Conservation (phyloP, 2,888 invertebrate species). For the Nomada lathburiana region DNA sequence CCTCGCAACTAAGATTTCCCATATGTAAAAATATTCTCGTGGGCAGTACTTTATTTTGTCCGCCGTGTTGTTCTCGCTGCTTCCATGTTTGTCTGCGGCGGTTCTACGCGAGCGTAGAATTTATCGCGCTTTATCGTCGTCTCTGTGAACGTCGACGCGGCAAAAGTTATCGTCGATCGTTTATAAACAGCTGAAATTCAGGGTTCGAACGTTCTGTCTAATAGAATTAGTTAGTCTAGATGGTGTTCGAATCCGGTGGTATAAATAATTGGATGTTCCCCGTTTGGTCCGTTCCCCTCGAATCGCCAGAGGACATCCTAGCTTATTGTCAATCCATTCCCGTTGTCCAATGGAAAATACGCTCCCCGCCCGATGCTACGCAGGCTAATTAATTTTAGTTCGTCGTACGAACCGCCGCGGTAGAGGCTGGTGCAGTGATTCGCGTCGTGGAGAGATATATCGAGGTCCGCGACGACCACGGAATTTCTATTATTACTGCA, state of each 20-base stretch:
- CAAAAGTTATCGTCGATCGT: not conserved
- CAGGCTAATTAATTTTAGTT: constrained; percentile 16
- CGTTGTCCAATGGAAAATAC: not conserved
- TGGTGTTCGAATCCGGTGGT: too few species aligned
- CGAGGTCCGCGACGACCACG: not conserved
- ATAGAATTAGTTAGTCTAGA: too few species aligned
- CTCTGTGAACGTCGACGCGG: not conserved
- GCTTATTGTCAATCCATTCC: not conserved
- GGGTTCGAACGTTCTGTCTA: too few species aligned
- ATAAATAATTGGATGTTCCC: too few species aligned
- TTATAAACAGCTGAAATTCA: too few species aligned
- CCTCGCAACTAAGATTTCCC: not conserved
- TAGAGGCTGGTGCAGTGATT: not conserved
- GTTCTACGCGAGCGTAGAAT: not conserved
- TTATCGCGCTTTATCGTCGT: not conserved
- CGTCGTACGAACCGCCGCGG: not conserved
- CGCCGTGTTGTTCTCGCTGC: not conserved
- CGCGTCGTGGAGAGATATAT: constrained; percentile 2
- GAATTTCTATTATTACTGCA: constrained; percentile 28
- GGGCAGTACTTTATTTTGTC: not conserved
- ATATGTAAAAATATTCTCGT: constrained; percentile 15
- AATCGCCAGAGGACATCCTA: too few species aligned
- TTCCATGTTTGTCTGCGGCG: not conserved
- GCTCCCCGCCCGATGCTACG: not conserved
- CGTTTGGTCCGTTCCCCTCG: too few species aligned